These are phyloP conservation scores for Drosophila austrosaltans DNA, from an alignment of 2,888 invertebrate genomes.

Conservation along the genomic window DNA sequence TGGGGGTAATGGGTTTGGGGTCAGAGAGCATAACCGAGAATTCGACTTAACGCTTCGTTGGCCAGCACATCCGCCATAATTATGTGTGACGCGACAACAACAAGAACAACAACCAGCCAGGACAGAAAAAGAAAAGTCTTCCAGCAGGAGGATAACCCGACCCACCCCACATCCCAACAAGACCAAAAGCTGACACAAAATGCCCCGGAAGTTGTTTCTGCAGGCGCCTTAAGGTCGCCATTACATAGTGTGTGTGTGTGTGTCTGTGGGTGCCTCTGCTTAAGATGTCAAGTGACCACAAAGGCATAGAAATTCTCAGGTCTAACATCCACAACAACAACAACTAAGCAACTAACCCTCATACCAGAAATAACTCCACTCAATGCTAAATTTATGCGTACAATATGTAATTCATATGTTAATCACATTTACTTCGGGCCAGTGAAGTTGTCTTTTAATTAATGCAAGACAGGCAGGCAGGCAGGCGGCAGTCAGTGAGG, in stretches of 20 bases:
- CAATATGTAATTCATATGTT: constrained; percentile 77
- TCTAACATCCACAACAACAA: too few species aligned
- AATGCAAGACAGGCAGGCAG: constrained; percentile 48
- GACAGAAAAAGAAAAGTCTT: constrained; percentile 42
- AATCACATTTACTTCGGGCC: constrained; percentile 58
- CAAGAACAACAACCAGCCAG: constrained; percentile 35
- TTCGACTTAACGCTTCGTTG: constrained; percentile 78
- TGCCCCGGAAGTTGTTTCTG: constrained; percentile 65
- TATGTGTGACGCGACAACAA: constrained; percentile 75
- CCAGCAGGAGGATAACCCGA: constrained; percentile 37
- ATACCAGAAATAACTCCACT: constrained; percentile 27
- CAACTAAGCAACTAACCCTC: background rate
- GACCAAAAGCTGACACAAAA: constrained; percentile 32
- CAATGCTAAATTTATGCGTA: constrained; percentile 76
- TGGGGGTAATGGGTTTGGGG: background rate
- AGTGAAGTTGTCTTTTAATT: constrained; percentile 63
- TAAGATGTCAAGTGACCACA: constrained; percentile 74
- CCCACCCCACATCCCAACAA: constrained; percentile 11
- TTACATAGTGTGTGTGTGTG: constrained; percentile 16
- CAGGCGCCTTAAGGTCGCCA: constrained; percentile 70
- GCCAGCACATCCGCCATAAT: constrained; percentile 79
- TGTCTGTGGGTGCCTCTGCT: constrained; percentile 35
- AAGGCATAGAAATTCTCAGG: constrained; percentile 21
- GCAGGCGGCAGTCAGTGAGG: too few species aligned
- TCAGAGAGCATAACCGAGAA: constrained; percentile 64